Conservation (phyloP, 2,797 vertebrate genomes). For the Sciaenops ocellatus region DNA sequence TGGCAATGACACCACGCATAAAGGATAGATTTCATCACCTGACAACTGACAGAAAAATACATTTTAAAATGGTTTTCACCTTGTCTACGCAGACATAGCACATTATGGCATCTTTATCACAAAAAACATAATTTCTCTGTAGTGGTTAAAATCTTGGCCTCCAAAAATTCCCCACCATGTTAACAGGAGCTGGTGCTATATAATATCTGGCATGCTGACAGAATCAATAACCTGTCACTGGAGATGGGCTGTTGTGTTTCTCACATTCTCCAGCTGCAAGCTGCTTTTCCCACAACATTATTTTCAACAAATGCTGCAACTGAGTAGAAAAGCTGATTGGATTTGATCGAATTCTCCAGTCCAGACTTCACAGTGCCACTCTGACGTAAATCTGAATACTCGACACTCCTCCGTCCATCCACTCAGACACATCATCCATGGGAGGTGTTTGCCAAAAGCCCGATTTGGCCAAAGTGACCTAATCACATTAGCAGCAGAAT, state of each 20-base stretch:
- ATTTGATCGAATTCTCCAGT: slow-evolving; percentile 26
- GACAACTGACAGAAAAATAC: not conserved
- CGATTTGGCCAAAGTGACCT: slow-evolving; percentile 62
- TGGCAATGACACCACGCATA: not conserved
- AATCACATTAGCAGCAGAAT: slow-evolving; percentile 73
- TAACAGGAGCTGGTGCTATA: not conserved
- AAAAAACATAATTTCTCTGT: not conserved
- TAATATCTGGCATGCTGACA: not conserved
- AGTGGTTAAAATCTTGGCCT: not conserved
- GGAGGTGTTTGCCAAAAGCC: slow-evolving; percentile 51
- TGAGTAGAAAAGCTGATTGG: not conserved
- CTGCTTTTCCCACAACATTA: slow-evolving; percentile 14
- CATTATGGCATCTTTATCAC: not conserved
- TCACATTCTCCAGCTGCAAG: slow-evolving; percentile 4
- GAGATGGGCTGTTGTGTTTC: not conserved
- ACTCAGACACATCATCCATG: slow-evolving; percentile 40
- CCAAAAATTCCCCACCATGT: not conserved
- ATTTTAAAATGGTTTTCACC: not conserved
- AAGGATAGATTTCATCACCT: not conserved
- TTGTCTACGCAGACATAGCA: not conserved
- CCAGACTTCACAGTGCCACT: slow-evolving; percentile 7
- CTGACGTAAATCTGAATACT: not conserved
- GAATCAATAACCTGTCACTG: not conserved
- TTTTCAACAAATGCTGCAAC: slow-evolving; percentile 6
- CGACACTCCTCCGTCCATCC: too few relatives aligned